Conservation (phyloP, 2,888 invertebrate species). For the Camponotus fellah region DNA sequence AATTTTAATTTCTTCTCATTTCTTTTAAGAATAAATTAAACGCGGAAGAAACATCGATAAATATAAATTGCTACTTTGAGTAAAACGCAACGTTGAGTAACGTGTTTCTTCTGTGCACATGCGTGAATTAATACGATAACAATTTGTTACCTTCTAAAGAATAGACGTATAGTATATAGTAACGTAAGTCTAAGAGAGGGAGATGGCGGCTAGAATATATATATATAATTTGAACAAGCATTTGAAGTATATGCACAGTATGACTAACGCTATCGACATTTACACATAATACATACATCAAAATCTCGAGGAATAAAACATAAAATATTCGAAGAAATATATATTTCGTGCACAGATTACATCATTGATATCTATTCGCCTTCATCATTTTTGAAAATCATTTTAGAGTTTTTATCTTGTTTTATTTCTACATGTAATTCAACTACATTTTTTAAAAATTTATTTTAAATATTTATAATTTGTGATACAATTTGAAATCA, state of each 20-base stretch:
- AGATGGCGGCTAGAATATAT: background rate
- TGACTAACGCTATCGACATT: background rate
- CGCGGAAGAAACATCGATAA: background rate
- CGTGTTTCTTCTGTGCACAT: background rate
- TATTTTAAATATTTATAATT: background rate
- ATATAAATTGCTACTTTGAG: background rate
- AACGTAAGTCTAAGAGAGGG: background rate
- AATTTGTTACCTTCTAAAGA: background rate
- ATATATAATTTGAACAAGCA: background rate
- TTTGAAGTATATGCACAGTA: background rate
- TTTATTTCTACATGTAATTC: background rate
- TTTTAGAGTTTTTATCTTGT: background rate
- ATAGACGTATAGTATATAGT: background rate
- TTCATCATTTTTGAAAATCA: background rate
- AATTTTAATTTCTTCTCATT: background rate
- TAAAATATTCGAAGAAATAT: background rate
- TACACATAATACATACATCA: background rate
- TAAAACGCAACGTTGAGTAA: background rate
- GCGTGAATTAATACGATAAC: background rate
- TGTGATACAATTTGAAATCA: background rate
- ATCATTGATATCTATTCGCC: background rate
- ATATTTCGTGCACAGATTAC: background rate
- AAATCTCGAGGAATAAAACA: background rate
- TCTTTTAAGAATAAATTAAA: background rate
- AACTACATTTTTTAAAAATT: background rate